Conservation (phyloP, 2,113 vertebrate species). For the Tragelaphus imberbis region DNA sequence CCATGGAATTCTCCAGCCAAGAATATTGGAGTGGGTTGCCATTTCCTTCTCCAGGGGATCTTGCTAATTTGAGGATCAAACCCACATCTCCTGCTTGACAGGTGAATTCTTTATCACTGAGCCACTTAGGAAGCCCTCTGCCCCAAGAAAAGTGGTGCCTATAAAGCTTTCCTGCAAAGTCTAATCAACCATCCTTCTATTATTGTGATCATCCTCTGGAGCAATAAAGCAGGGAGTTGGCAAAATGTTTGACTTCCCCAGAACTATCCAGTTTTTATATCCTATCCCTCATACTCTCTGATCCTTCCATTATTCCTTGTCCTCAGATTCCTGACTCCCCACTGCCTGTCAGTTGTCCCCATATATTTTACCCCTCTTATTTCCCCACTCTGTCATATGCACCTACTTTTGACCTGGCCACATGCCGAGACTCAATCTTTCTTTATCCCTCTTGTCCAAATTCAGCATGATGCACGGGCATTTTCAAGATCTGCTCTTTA, state of each 20-base stretch:
- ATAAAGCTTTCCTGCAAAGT: not conserved
- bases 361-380: not conserved
- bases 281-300: not conserved
- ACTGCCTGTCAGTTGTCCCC: not conserved
- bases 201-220: not conserved
- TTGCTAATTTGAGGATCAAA: not conserved
- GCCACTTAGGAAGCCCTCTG: not conserved
- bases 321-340: not conserved
- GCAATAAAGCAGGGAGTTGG: not conserved
- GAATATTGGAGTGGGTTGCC: not conserved
- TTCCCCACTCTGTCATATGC: not conserved
- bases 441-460: not conserved
- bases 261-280: not conserved
- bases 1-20: not conserved
- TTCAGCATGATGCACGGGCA: not conserved
- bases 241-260: not conserved
- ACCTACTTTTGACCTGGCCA: not conserved
- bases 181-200: not conserved
- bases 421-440: not conserved
- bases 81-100: not conserved
- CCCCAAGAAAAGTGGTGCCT: not conserved
- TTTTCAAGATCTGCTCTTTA: not conserved
- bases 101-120: not conserved
- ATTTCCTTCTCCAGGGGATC: not conserved
- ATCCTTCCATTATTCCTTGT: not conserved